These are phyloP conservation scores for Puntigrus tetrazona DNA, from an alignment of 2,113 vertebrate species.

Conservation along the genomic window DNA sequence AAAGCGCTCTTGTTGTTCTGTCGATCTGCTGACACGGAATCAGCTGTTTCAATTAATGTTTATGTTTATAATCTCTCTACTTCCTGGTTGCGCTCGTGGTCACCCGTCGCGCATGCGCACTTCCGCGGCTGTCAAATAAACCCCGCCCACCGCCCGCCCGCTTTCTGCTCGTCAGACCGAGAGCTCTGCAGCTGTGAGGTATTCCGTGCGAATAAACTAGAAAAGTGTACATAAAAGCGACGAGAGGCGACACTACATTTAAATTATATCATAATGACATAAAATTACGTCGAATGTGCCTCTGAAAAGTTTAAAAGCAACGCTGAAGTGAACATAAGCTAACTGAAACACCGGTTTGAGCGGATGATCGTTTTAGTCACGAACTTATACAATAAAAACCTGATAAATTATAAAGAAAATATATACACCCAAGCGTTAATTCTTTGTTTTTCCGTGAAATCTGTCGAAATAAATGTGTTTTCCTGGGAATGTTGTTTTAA, in stretches of 20 bases:
- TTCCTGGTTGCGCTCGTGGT: conserved; percentile 72
- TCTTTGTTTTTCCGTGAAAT: neutral
- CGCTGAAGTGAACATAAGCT: neutral
- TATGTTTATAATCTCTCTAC: neutral
- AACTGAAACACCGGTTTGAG: neutral
- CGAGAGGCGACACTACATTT: neutral
- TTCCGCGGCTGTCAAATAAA: conserved; percentile 62
- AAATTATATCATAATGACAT: neutral
- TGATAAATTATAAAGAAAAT: neutral
- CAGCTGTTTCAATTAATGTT: neutral
- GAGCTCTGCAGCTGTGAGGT: neutral
- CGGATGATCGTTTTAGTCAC: neutral
- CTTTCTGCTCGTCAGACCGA: neutral
- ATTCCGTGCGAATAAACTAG: neutral
- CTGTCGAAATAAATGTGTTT: neutral
- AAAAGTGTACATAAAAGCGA: neutral
- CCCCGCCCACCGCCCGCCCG: neutral
- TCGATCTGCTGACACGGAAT: neutral
- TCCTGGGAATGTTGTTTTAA: neutral
- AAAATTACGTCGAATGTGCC: neutral
- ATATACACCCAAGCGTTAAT: neutral
- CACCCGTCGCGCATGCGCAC: conserved; percentile 80
- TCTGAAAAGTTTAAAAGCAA: neutral
- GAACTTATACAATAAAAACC: neutral
- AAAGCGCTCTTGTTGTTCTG: neutral